These are phyloP conservation scores for Apis florea DNA, from an alignment of 1,140 invertebrate species.

Conservation along the genomic window DNA sequence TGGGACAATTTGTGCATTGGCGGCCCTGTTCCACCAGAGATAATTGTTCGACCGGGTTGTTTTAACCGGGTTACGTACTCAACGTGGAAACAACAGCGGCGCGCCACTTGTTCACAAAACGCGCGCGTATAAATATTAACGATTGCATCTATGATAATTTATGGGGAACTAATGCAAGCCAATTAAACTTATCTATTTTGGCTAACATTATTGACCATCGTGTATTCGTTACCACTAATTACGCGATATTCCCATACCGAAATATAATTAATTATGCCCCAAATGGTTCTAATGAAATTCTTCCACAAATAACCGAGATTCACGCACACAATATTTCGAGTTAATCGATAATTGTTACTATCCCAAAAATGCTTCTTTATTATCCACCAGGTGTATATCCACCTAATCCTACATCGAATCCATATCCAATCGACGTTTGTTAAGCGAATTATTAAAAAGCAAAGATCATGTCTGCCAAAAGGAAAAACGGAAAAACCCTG, in stretches of 20 bases:
- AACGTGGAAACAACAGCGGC: not conserved
- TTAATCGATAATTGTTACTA: slow-evolving; percentile 18
- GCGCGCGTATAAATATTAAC: slow-evolving; percentile 15
- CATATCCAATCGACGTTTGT: no score
- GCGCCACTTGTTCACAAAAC: not conserved
- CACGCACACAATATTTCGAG: not conserved
- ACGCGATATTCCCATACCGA: slow-evolving; percentile 24
- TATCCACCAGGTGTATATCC: not conserved
- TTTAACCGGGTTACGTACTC: no score
- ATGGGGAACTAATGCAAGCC: not conserved
- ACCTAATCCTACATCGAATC: no score
- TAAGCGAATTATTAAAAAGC: no score
- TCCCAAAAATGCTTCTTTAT: not conserved
- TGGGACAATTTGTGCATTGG: no score
- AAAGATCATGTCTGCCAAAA: no score
- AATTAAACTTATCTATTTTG: slow-evolving; percentile 45
- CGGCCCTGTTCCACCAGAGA: no score
- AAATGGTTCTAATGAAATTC: slow-evolving; percentile 41
- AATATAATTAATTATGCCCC: slow-evolving; percentile 26
- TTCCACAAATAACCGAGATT: slow-evolving; percentile 19
- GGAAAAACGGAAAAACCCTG: no score
- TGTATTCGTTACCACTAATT: slow-evolving; percentile 31
- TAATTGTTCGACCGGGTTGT: no score
- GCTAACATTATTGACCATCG: slow-evolving; percentile 29
- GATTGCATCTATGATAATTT: slow-evolving; percentile 2